Conservation (phyloP, 2,113 vertebrate species). For the Struthio camelus region DNA sequence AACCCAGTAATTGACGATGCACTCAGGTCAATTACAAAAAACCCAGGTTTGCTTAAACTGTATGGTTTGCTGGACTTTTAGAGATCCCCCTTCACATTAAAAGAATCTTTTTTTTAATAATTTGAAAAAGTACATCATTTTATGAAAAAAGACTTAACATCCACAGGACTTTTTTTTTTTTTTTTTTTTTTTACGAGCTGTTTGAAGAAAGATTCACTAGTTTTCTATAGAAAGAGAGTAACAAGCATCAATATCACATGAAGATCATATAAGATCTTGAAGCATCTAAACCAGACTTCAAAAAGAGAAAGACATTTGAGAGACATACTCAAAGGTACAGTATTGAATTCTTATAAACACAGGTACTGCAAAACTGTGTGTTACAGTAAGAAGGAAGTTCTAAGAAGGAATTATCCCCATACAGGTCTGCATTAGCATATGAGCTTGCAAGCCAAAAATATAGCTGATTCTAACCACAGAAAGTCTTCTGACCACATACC, state of each 20-base stretch:
- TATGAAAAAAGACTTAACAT: neutral
- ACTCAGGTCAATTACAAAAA: no score
- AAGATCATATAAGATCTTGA: neutral
- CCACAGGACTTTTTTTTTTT: neutral
- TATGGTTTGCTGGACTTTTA: neutral
- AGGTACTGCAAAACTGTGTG: neutral
- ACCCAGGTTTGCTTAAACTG: neutral
- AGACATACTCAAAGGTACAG: accelerated
- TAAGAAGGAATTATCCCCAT: neutral
- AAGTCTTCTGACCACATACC: neutral
- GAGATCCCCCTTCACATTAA: neutral
- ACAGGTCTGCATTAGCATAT: neutral
- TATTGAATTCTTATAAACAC: neutral
- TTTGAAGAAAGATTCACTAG: neutral
- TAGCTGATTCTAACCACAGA: neutral
- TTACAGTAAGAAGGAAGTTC: neutral
- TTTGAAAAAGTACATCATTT: neutral
- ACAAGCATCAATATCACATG: neutral
- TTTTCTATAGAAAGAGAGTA: neutral
- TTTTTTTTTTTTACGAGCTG: neutral
- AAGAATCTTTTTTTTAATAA: neutral
- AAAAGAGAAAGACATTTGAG: neutral
- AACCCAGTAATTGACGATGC: neutral
- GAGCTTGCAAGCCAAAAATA: neutral
- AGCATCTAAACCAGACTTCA: neutral